Base-by-base conservation (phyloP, 1,140 invertebrate species). In the Drosophila lacertosa region DNA sequence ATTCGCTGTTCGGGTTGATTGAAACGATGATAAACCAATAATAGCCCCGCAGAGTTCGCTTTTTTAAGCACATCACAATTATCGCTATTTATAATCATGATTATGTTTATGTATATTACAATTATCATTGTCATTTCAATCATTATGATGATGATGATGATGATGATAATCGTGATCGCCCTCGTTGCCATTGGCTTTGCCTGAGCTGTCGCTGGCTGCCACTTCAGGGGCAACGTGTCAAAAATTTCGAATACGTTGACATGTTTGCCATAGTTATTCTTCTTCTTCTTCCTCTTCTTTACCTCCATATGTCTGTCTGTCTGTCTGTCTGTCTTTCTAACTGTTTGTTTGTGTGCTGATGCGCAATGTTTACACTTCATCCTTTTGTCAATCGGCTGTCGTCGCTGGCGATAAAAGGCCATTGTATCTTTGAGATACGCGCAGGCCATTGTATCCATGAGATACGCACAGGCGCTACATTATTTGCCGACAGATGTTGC, bases 401-500 rank as follows among this genome's bases (percentile, higher is more conserved):
- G 50, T 75, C 47, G 65, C 15, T 59, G 63, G 35, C 74, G 73
- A 84, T 86, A 77, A 83, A 68, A 67, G 51, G 73, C 32, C 73
- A 64, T 74, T 68, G 60, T 79, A 79, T 84, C 72, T 62, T 42
- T 65, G 65, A 71, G 80, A 79, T 83, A 75, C 71, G 55, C 53
- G 40, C 24, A 42, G 62, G 40, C 18, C 51, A 44, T 60, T 67
- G 64, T 69, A 55, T 69, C 66, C 20, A 16, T 35, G 29, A 67
- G 55, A 59, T 67, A 62, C 47, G 37, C 33, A 48, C 26, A 65
- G 51, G 67, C 60, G 68, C 59, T 65, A 55, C 50, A 84, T 65
- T 83, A 84, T 83, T 84, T 83, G 63, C 54, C 58, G 77, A 74
- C 81, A 84, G 81, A 86, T 84, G 80, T 84, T 77, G 76, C 76